Base-by-base conservation (phyloP, 1,140 invertebrate genomes). In the Drosophila chauvacae region DNA sequence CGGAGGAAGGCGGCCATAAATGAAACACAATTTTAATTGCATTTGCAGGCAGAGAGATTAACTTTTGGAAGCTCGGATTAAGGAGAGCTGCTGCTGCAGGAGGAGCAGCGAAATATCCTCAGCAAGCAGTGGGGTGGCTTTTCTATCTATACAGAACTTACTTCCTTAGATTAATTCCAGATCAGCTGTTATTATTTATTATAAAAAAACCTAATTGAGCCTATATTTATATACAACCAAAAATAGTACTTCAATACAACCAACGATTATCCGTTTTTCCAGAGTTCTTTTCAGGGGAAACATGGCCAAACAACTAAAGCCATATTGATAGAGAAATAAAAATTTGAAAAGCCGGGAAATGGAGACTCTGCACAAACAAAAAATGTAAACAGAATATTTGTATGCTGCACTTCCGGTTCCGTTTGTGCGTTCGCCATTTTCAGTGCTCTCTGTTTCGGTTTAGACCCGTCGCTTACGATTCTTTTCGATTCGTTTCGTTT, bases 11-110 rank as follows among this genome's bases (percentile, higher is more conserved):
- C 41, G 57, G 53, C 13, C 47, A 55, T 60, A 62, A 60, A 50
- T 80, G 77, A 64, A 78, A 75, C 72, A 78, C 71, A 69, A 82
- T 75, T 83, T 78, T 82, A 82, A 82, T 78, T 82, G 75, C 80
- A 82, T 75, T 82, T 79, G 62, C 59, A 66, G 47, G 56, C 56
- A 39, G 16, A 58, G 50, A 74, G 80, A 81, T 82, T 83, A 82
- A 82, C 80, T 78, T 82, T 75, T 79, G 75, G 66, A 37, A 37
- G 37, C 42, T 50, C 41, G 74, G 57, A 68, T 78, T 77, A 81
- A 81, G 78, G 47, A 42, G 57, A 42, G 45, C 42, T 37, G 42
- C 47, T 42, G 20, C 47, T 23, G 37, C 20, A 26, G 14, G 58
- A 42, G 44, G 33, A 23, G 14, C 45, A 47, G 42, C 11, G 14